Percentiles rank a stretch among this genome's conserved stretches.
These are phyloP conservation scores for Caenorhabditis briggsae DNA, from an alignment of 1,140 invertebrate species.

Conservation along the genomic window DNA sequence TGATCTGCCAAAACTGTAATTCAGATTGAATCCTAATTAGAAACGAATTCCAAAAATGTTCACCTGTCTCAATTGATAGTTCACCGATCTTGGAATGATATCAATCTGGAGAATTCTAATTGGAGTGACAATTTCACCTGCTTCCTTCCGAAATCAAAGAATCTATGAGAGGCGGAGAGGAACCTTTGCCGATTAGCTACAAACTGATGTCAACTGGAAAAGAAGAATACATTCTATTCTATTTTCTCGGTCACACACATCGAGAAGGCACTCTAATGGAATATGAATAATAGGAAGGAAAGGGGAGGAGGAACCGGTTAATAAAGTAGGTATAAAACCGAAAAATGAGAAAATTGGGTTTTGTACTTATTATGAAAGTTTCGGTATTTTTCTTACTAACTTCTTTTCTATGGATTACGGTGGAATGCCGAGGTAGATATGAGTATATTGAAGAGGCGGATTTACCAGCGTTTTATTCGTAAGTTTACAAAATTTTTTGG, in stretches of 20 bases:
- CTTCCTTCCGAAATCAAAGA: too few relatives aligned
- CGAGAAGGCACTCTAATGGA: not conserved
- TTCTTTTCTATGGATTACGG: not conserved
- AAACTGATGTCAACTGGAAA: too few relatives aligned
- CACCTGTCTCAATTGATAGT: too few relatives aligned
- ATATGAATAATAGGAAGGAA: not conserved
- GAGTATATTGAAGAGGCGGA: slow-evolving; percentile 30
- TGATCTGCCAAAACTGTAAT: not conserved
- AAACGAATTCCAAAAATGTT: too few relatives aligned
- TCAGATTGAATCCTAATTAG: too few relatives aligned
- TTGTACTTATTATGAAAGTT: not conserved
- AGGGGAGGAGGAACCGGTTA: slow-evolving; percentile 28
- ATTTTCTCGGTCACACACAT: slow-evolving; percentile 8
- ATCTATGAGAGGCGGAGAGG: too few relatives aligned
- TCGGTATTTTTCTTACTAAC: not conserved
- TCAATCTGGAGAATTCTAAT: too few relatives aligned
- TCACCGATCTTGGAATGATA: too few relatives aligned
- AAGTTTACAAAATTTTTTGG: too few relatives aligned
- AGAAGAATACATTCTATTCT: too few relatives aligned
- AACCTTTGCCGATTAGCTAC: too few relatives aligned
- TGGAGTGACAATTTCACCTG: too few relatives aligned
- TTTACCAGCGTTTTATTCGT: slow-evolving; percentile 38
- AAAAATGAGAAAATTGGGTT: not conserved
- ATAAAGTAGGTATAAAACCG: not conserved
- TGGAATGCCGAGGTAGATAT: not conserved